These are phyloP conservation scores for Dysidea cf. avara DNA, from an alignment of 37 sponge, comb jelly and placozoan genomes.

Conservation along the genomic window DNA sequence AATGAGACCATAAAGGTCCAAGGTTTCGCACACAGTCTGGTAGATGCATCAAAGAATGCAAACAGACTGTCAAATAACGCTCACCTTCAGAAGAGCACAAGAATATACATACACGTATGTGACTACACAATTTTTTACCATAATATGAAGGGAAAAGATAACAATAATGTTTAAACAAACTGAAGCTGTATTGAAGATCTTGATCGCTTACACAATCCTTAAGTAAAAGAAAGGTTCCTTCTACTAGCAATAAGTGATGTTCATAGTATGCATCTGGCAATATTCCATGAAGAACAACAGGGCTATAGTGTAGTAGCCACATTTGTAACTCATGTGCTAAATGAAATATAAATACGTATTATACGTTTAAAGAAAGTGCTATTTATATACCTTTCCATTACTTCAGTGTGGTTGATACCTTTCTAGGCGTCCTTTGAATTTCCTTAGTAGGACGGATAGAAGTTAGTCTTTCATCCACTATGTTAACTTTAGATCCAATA, in stretches of 20 bases:
- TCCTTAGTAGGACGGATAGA: slow-evolving; percentile 29
- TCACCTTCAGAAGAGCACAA: slow-evolving; percentile 33
- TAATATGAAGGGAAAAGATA: slow-evolving; percentile 14
- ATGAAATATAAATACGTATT: slow-evolving; percentile 1
- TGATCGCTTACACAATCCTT: slow-evolving; percentile 18
- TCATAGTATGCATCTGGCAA: slow-evolving; percentile 26
- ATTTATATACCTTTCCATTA: slow-evolving; percentile 50
- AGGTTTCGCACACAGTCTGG: slow-evolving; percentile 13
- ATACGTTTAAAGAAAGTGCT: too few species aligned
- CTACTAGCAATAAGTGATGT: slow-evolving; percentile 37
- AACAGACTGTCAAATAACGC: slow-evolving; percentile 18
- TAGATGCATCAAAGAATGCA: slow-evolving; percentile 36
- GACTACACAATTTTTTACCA: slow-evolving; percentile 35
- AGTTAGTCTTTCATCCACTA: slow-evolving; percentile 13
- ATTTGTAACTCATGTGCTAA: slow-evolving; percentile 39
- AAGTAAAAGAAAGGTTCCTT: slow-evolving; percentile 26
- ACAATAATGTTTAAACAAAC: slow-evolving; percentile 25
- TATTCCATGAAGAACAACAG: slow-evolving; percentile 24
- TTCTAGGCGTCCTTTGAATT: slow-evolving; percentile 32
- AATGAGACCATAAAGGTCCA: slow-evolving; percentile 22
- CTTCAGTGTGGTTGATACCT: slow-evolving; percentile 25
- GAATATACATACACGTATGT: too few species aligned
- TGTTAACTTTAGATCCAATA: slow-evolving; percentile 2
- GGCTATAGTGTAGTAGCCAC: slow-evolving; percentile 40
- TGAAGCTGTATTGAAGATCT: slow-evolving; percentile 10